Evolutionary conservation across 2,888 invertebrate species (phyloP).

Genomic region (Drosophila pseudotalamancana): DNA sequence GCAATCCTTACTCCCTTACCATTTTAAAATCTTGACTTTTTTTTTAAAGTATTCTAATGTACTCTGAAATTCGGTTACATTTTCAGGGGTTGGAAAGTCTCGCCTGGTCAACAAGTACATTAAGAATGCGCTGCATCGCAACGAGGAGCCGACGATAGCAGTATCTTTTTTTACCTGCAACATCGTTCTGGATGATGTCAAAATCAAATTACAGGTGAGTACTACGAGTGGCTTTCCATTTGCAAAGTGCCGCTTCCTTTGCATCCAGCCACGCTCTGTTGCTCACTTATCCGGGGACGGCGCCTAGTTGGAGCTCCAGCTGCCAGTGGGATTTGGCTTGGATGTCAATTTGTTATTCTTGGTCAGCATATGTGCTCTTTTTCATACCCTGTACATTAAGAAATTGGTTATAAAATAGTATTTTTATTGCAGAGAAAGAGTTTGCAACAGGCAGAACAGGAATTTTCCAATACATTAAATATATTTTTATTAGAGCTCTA

Average conservation of each 20-base stretch:
- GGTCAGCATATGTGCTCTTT: conserved; percentile 52
- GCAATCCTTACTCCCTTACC: background rate
- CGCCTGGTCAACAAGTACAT: conserved; percentile 93
- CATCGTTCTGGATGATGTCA: conserved; percentile 89
- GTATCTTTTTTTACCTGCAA: conserved; percentile 96
- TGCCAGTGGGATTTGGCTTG: conserved; percentile 22
- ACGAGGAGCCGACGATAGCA: conserved; percentile 93
- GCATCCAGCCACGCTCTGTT: background rate
- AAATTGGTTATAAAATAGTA: too few relatives aligned
- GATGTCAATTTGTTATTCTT: conserved; percentile 33
- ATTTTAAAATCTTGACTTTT: background rate
- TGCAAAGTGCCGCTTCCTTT: background rate
- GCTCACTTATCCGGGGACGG: conserved; percentile 43
- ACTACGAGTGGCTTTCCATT: conserved; percentile 24
- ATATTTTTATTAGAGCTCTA: too few relatives aligned
- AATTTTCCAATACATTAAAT: too few relatives aligned
- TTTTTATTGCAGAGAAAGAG: background rate
- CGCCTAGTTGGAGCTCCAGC: conserved; percentile 57
- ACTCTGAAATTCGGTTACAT: background rate
- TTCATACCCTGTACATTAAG: background rate
- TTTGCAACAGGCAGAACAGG: too few relatives aligned
- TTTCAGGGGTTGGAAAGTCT: conserved; percentile 95
- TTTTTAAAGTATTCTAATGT: background rate
- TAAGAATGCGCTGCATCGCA: conserved; percentile 90
- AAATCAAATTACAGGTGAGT: conserved; percentile 91